These are phyloP conservation scores for Ctenopoma multispine DNA, from an alignment of 2,797 vertebrate species.

Conservation along the genomic window DNA sequence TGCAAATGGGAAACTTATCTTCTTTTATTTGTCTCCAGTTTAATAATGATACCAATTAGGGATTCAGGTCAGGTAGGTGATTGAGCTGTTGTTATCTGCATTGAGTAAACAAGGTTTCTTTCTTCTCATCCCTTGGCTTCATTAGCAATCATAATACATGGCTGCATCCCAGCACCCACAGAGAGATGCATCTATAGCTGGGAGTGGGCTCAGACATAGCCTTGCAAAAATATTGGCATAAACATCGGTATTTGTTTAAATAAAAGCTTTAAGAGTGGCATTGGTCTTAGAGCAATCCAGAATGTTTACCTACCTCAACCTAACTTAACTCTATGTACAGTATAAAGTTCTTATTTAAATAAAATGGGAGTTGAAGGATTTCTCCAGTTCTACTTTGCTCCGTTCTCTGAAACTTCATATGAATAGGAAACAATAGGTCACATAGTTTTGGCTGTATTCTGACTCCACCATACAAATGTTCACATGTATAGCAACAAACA, in stretches of 20 bases:
- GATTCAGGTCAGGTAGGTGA: constrained; percentile 78
- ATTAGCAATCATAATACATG: constrained; percentile 76
- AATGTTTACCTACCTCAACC: constrained; percentile 34
- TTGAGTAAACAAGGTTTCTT: constrained; percentile 80
- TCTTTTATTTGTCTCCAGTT: constrained; percentile 61
- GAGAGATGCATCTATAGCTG: constrained; percentile 65
- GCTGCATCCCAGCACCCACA: constrained; percentile 51
- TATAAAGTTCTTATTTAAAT: constrained; percentile 28
- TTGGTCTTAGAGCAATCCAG: constrained; percentile 19
- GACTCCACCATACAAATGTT: too few species aligned
- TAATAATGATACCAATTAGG: constrained; percentile 82
- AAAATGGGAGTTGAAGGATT: constrained; percentile 19
- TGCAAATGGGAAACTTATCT: constrained; percentile 77
- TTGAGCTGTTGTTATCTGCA: constrained; percentile 82
- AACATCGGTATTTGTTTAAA: constrained; percentile 28
- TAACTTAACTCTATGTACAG: constrained; percentile 11
- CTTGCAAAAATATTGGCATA: constrained; percentile 10
- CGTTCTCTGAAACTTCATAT: not conserved
- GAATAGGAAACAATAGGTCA: not conserved
- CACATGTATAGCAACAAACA: too few species aligned
- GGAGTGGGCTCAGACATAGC: constrained; percentile 48
- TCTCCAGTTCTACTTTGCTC: not conserved
- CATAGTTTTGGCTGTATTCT: too few species aligned
- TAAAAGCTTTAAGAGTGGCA: constrained; percentile 41
- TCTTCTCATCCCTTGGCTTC: constrained; percentile 70